Conservation (phyloP, 2,113 vertebrate genomes). For the Aramus guarauna region DNA sequence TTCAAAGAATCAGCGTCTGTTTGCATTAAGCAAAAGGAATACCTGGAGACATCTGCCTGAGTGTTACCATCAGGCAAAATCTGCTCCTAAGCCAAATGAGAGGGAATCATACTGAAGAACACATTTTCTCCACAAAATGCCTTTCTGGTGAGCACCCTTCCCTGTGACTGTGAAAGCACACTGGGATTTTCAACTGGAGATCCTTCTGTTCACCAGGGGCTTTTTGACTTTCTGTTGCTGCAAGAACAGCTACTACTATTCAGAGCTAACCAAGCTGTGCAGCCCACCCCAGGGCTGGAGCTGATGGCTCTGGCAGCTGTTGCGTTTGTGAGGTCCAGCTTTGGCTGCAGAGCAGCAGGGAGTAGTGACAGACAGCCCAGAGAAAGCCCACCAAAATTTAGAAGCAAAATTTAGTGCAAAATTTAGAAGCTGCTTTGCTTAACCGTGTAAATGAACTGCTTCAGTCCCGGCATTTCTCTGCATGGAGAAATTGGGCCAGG, state of each 20-base stretch:
- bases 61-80: neutral
- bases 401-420: neutral
- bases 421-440: neutral
- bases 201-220: neutral
- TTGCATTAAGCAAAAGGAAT: neutral
- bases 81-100: neutral
- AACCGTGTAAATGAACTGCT: neutral
- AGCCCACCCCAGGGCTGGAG: neutral
- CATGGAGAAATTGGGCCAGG: neutral
- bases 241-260: neutral
- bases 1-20: neutral
- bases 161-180: neutral
- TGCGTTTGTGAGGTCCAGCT: neutral
- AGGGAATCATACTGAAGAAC: neutral
- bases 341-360: neutral
- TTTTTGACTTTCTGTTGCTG: neutral
- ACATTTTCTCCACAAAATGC: neutral
- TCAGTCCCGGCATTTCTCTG: neutral
- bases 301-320: neutral
- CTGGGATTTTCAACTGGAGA: neutral
- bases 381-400: neutral
- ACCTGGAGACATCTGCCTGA: neutral
- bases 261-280: neutral
- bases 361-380: neutral
- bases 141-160: neutral